Conservation (phyloP, 1,140 invertebrate genomes). For the Drosophila carrolli region DNA sequence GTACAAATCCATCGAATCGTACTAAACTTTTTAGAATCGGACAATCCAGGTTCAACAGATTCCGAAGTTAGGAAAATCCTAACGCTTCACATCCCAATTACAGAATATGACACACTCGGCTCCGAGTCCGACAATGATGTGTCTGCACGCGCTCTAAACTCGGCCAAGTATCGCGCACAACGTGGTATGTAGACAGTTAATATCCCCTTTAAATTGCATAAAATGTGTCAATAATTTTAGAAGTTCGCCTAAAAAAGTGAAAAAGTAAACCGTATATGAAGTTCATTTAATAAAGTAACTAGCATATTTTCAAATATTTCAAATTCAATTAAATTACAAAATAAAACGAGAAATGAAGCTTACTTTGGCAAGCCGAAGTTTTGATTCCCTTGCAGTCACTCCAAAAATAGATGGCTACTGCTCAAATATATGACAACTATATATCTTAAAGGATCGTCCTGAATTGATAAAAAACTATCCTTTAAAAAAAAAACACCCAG, state of each 20-base stretch:
- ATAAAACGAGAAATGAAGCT: too few species aligned
- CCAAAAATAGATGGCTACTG: too few species aligned
- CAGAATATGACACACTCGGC: slow-evolving; percentile 92
- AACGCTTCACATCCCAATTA: slow-evolving; percentile 94
- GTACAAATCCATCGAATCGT: slow-evolving; percentile 83
- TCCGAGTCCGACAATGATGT: slow-evolving; percentile 90
- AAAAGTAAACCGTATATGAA: too few species aligned
- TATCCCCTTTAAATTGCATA: neutral
- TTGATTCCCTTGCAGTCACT: too few species aligned
- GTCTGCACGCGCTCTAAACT: slow-evolving; percentile 86
- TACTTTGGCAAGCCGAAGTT: too few species aligned
- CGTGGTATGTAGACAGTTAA: slow-evolving; percentile 83
- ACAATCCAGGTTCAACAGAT: slow-evolving; percentile 94
- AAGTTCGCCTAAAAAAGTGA: neutral
- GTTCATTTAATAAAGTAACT: too few species aligned
- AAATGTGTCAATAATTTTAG: neutral
- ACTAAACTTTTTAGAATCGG: slow-evolving; percentile 90
- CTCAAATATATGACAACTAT: too few species aligned
- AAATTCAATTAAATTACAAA: too few species aligned
- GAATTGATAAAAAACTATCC: too few species aligned
- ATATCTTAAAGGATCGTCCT: too few species aligned
- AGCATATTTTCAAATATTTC: too few species aligned
- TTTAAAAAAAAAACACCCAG: too few species aligned
- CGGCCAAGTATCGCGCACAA: slow-evolving; percentile 86
- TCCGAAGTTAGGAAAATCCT: slow-evolving; percentile 95